These are phyloP conservation scores for Hypothenemus hampei DNA, from an alignment of 1,140 invertebrate genomes.

Conservation along the genomic window DNA sequence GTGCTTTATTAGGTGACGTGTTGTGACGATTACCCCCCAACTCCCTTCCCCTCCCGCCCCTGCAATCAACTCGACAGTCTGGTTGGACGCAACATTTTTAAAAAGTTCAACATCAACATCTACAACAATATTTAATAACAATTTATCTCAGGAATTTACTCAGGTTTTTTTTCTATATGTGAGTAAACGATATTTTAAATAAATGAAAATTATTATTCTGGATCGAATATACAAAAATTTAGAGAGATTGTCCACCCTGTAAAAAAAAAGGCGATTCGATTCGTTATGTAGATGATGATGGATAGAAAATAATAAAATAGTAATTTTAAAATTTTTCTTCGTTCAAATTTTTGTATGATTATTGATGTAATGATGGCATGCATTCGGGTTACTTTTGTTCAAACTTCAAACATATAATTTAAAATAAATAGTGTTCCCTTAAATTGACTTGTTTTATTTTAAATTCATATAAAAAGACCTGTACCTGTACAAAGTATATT, in stretches of 20 bases:
- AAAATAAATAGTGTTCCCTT: conserved; percentile 48
- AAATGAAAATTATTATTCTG: conserved; percentile 11
- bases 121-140: conserved; percentile 28
- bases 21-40: not conserved
- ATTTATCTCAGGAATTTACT: conserved; percentile 44
- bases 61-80: conserved; percentile 17
- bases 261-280: no score
- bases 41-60: not conserved
- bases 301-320: conserved; percentile 11
- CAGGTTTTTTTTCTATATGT: conserved; percentile 36
- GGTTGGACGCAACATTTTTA: conserved; percentile 12
- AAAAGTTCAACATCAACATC: conserved; percentile 31
- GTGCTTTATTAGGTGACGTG: conserved; percentile 12
- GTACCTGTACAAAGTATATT: no score
- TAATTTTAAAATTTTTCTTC: conserved; percentile 10
- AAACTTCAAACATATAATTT: conserved; percentile 34
- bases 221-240: no score
- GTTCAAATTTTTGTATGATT: conserved; percentile 9
- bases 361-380: conserved; percentile 21
- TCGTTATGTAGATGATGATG: conserved; percentile 35
- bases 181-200: conserved; percentile 16
- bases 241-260: no score
- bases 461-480: no score
- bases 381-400: conserved; percentile 21
- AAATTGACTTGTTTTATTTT: conserved; percentile 6